Conservation (phyloP, 2,797 vertebrate genomes). For the Acipenser ruthenus region DNA sequence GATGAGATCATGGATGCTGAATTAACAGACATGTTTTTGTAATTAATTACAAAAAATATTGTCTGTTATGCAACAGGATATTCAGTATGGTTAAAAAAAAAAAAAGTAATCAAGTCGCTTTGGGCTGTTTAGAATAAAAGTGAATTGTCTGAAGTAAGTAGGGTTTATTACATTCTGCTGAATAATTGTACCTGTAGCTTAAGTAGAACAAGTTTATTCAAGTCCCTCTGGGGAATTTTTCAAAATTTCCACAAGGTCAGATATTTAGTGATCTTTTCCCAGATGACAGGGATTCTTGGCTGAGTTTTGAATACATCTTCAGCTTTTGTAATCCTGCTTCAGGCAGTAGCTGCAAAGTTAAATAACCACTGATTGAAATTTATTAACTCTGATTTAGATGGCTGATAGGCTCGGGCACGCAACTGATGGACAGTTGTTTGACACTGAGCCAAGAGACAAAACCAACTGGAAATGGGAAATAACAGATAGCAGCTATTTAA, state of each 20-base stretch:
- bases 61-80: no score
- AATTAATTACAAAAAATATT: no score
- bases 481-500: conserved; percentile 25
- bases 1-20: no score
- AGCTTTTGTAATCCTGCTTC: conserved; percentile 44
- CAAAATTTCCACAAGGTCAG: conserved; percentile 42
- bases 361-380: conserved; percentile 61
- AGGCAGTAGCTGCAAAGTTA: conserved; percentile 56
- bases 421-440: conserved; percentile 61
- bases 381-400: conserved; percentile 70
- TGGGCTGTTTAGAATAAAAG: conserved; percentile 22
- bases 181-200: conserved; percentile 41
- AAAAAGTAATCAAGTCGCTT: no score
- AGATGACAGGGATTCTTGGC: conserved; percentile 43
- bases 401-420: conserved; percentile 63
- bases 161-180: conserved; percentile 45
- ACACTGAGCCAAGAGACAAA: conserved; percentile 53
- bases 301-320: conserved; percentile 37
- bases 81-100: no score
- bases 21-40: no score
- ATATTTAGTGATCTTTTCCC: conserved; percentile 35
- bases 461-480: conserved; percentile 52
- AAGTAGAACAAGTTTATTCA: conserved; percentile 47
- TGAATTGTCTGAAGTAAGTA: conserved; percentile 50
- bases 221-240: conserved; percentile 39